Base-by-base conservation (phyloP, 2,888 invertebrate species). In the Trisateles emortualis region DNA sequence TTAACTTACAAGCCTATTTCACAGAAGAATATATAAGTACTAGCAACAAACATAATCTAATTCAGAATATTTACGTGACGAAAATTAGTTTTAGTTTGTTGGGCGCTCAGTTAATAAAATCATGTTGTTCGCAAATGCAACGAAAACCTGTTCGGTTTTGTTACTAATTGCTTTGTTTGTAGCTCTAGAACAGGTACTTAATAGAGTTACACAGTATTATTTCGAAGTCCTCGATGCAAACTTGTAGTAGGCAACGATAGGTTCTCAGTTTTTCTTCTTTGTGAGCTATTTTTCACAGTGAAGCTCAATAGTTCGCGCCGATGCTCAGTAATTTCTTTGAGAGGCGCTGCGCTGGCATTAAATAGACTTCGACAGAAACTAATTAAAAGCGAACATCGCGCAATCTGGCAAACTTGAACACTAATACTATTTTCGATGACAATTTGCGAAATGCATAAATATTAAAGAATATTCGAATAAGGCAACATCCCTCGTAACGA, bases 341-440 rank as follows among this genome's bases (percentile, higher is more conserved):
- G 75, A 78, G 74, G 67, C 73, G 78, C 81, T 78, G 74, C 67
- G 80, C 75, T 76, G 68, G 74, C 81, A 77, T 77, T 71, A 72
- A 74, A 69, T 71, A 75, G 75, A 78, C 80, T 83, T 81, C 79
- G 76, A 83, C 82, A 81, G 81, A 83, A 86, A 86, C 84, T 87
- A 86, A 88, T 88, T 87, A 88, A 87, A 82, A 83, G 68, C 68
- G 83, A 84, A 88, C 84, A 86, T 81, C 76, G 83, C 62, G 72
- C 84, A 83, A 85, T 84, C 80, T 81, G 71, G 73, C 62, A 64
- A 72, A 74, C 75, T 77, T 62, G 69, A 70, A 68, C 68, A 68
- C 50, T 68, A 60, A 70, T 63, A 61, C 68, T 65, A 67, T 72
- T 72, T 68, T 63, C 63, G 59, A 68, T 56, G 65, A 65, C 61